Evolutionary conservation across 1,140 invertebrate genomes (phyloP).

Genomic region (Lepidotrigona ventralis): DNA sequence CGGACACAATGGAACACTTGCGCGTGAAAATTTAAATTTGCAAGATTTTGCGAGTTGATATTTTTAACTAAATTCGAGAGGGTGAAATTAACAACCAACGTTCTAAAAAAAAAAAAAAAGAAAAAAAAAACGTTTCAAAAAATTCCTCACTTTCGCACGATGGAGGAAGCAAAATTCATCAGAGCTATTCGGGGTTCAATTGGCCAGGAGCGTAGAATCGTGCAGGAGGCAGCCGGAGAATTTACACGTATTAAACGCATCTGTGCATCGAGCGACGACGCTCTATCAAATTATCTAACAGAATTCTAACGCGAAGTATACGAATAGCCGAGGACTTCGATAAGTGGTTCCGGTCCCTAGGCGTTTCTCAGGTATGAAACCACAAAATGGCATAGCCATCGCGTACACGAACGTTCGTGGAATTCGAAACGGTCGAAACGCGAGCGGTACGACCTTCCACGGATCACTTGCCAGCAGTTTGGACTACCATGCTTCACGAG

Average conservation of each 20-base stretch:
- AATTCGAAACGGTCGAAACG: constrained; percentile 67
- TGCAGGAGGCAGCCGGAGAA: neutral
- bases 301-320: constrained; percentile 57
- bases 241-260: constrained; percentile 13
- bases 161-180: neutral
- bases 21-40: too few species aligned
- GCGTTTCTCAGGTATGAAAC: constrained; percentile 63
- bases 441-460: constrained; percentile 61
- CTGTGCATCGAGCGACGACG: neutral
- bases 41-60: too few species aligned
- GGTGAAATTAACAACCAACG: too few species aligned
- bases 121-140: neutral
- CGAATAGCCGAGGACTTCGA: constrained; percentile 55
- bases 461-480: constrained; percentile 62
- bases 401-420: constrained; percentile 61
- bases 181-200: neutral
- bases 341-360: constrained; percentile 51
- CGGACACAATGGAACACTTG: too few species aligned
- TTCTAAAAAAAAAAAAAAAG: neutral
- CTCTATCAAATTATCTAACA: constrained; percentile 41
- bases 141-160: neutral
- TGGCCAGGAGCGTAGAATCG: neutral
- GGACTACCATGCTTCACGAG: constrained; percentile 60
- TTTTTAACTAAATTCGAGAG: too few species aligned
- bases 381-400: constrained; percentile 66